Evolutionary conservation across 2,113 vertebrate genomes (phyloP), one percentile per base, ranked within the genome.

Genomic region (Zosterops hypoxanthus): DNA sequence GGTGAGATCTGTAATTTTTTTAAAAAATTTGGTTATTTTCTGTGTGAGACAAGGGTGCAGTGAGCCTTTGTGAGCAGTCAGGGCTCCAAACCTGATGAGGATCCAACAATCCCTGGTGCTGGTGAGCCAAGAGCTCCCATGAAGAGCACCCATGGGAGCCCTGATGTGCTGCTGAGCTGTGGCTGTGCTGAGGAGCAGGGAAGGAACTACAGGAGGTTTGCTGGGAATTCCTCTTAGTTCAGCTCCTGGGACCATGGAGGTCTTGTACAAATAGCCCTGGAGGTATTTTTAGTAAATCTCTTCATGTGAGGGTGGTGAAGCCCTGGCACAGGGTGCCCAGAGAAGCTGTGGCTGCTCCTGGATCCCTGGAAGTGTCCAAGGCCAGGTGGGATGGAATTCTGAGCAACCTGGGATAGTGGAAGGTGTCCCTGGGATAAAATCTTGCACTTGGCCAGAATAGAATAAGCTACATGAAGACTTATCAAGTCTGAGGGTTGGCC

Each of bases 241-340:
- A 22, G 21, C 23, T 85, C 39, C 50, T 23, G 15, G 12, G 21
- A 12, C 31, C 10, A 4, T 0, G 3, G 12, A 16, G 0, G 2
- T 12, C 42, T 55, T 34, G 8, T 3, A 25, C 2, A 12, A 52
- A 21, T 8, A 42, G 6, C 31, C 26, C 15, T 44, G 50, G 17
- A 39, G 23, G 7, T 20, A 17, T 52, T 73, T 41, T 59, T 36
- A 59, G 12, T 36, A 23, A 59, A 57, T 57, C 17, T 1, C 36
- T 31, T 14, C 25, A 8, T 44, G 22, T 8, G 34, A 49, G 49
- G 33, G 26, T 18, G 33, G 39, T 4, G 1, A 49, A 23, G 5
- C 11, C 18, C 41, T 70, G 56, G 44, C 46, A 12, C 33, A 56
- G 56, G 28, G 5, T 63, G 49, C 47, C n/a, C 64, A 53, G 41